A percentile compares a stretch with the other conserved stretches of the same genome.
Evolutionary conservation across 2,113 vertebrate species (phyloP).

Genomic region (Furnarius figulus): DNA sequence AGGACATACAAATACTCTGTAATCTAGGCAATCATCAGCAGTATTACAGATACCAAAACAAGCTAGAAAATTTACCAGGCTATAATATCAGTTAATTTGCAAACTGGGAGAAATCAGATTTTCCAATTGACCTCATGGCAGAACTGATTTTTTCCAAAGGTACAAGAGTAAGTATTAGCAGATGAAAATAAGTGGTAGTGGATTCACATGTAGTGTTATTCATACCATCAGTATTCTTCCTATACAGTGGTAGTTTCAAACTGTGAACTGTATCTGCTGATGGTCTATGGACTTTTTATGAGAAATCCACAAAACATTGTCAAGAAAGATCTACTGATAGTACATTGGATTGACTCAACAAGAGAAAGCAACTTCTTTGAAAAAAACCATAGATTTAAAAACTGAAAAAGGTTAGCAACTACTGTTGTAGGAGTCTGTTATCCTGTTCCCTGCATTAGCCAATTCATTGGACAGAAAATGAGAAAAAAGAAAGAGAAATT

Average conservation of each 20-base stretch:
- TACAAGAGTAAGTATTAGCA: not conserved
- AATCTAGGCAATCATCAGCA: not conserved
- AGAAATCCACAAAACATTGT: not conserved
- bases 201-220: not conserved
- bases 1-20: not conserved
- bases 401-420: not conserved
- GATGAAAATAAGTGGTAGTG: not conserved
- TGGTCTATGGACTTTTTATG: not conserved
- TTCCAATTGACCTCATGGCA: not conserved
- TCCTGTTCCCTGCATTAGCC: not conserved
- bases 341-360: not conserved
- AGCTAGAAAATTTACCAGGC: not conserved
- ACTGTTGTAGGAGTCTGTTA: not conserved
- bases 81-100: not conserved
- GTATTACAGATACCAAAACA: not conserved
- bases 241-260: not conserved
- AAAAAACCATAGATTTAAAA: not conserved
- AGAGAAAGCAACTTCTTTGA: not conserved
- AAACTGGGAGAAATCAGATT: not conserved
- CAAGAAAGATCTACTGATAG: not conserved
- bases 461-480: not conserved
- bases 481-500: not conserved
- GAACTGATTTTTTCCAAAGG: not conserved
- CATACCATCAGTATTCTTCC: not conserved
- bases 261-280: not conserved